A percentile compares a stretch with the other conserved stretches of the same genome.
Conservation (phyloP, 2,888 invertebrate species). For the Drosophila mimica region DNA sequence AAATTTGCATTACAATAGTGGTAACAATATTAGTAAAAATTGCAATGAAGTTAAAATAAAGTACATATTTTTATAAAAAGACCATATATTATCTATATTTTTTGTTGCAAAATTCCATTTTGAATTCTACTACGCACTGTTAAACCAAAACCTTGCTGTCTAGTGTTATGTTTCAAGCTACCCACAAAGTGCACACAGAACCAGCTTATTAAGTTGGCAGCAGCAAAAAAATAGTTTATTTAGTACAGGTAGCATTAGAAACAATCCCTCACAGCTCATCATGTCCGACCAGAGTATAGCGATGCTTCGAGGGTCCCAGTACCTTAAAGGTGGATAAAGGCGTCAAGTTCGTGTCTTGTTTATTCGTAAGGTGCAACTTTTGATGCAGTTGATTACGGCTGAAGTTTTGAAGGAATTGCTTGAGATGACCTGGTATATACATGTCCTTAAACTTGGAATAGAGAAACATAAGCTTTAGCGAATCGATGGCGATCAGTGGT, state of each 20-base stretch:
- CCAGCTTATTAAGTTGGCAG: constrained; percentile 60
- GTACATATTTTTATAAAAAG: neutral
- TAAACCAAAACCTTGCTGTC: constrained; percentile 1
- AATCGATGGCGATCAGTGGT: constrained; percentile 67
- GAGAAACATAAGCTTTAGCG: constrained; percentile 49
- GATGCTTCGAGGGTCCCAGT: constrained; percentile 68
- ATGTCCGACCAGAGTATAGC: constrained; percentile 55
- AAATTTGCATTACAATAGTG: too few relatives aligned
- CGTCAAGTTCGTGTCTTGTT: neutral
- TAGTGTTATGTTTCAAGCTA: constrained; percentile 19
- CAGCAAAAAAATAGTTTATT: constrained; percentile 57
- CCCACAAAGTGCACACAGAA: constrained; percentile 14
- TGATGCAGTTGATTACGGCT: neutral
- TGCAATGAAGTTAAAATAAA: neutral
- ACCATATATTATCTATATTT: too few relatives aligned
- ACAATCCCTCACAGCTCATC: constrained; percentile 58
- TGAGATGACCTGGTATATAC: constrained; percentile 53
- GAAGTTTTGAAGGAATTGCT: constrained; percentile 45
- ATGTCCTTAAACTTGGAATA: constrained; percentile 44
- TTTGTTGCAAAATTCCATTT: neutral
- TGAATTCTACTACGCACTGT: neutral
- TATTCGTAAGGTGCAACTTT: neutral
- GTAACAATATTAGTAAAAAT: neutral
- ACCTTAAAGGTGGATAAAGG: constrained; percentile 58
- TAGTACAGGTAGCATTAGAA: constrained; percentile 13